Evolutionary conservation across 2,888 invertebrate species (phyloP), one percentile per base, ranked within the genome.

Genomic region (Catocala sponsa): DNA sequence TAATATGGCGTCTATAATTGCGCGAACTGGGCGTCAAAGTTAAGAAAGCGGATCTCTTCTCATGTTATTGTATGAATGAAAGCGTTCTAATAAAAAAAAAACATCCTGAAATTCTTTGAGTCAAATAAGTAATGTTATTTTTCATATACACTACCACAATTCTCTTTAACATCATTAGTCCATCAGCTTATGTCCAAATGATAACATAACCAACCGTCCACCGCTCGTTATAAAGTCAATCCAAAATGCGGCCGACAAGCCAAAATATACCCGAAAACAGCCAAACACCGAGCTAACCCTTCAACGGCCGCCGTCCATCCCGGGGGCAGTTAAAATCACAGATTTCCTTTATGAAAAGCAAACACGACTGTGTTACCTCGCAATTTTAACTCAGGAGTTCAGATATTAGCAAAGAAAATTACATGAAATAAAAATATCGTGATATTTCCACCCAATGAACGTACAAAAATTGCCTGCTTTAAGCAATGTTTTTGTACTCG

Each of bases 331-430:
- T 88, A 82, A 83, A 88, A 87, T 84, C 85, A 85, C 85, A 83
- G 86, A 82, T 86, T 83, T 83, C 78, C 66, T 77, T 84, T 85
- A 88, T 88, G 84, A 81, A 88, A 89, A 68, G 75, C 78, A 86
- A 89, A 88, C 86, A 86, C 5, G 6, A 56, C 42, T 33, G n/a
- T 33, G 12, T 44, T 57, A 47, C 63, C 32, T 12, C 49, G 52
- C 63, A 60, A 72, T 63, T 65, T 59, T 13, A 48, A 43, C 44
- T 57, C 62, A 49, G 50, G 10, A 56, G 46, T 15, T 38, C 43
- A 2, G 11, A 55, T 59, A 53, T 41, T 55, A 59, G 7, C 46
- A n/a, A 48, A 43, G 53, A 55, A 55, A 55, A 47, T 55, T 32
- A 50, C 35, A 52, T 55, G n/a, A 42, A 50, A 53, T 4, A 2